A percentile compares a stretch with the other conserved stretches of the same genome.
phyloP scores from a whole-genome alignment of 2,113 vertebrate species.

The Jaculus jaculus region DNA sequence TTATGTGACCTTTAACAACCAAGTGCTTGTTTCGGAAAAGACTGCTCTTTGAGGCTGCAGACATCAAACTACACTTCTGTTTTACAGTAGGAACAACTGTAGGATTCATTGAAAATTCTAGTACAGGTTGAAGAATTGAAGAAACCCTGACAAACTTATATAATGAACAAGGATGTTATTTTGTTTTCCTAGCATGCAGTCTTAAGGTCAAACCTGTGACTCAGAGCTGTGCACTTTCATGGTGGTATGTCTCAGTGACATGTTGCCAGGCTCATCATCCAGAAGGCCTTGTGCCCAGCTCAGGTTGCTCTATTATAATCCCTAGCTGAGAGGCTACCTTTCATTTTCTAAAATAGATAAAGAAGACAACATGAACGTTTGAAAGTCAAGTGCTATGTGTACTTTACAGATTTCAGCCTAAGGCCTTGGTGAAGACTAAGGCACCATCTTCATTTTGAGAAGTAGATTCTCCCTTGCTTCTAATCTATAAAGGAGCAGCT shows the following conservation, averaged over 20 bases:
- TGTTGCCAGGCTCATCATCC: slow-evolving; percentile 30
- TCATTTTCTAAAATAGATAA: slow-evolving; percentile 43
- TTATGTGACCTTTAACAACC: slow-evolving; percentile 49
- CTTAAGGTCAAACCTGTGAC: slow-evolving; percentile 80
- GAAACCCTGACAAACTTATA: slow-evolving; percentile 32
- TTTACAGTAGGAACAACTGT: slow-evolving; percentile 25
- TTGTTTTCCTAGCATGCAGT: slow-evolving; percentile 56
- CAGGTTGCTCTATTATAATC: slow-evolving; percentile 66
- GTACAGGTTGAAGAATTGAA: not conserved
- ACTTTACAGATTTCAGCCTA: slow-evolving; percentile 6
- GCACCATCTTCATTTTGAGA: not conserved
- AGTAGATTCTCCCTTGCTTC: not conserved
- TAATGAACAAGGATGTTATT: not conserved
- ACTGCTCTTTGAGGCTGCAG: slow-evolving; percentile 2
- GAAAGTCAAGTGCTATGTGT: slow-evolving; percentile 18
- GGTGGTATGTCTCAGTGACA: slow-evolving; percentile 44
- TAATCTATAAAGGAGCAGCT: not conserved
- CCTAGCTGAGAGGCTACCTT: slow-evolving; percentile 42
- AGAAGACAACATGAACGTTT: slow-evolving; percentile 50
- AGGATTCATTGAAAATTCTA: slow-evolving; percentile 4
- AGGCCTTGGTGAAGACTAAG: not conserved
- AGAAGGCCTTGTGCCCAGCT: slow-evolving; percentile 42
- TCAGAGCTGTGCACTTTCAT: slow-evolving; percentile 69
- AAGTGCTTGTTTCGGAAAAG: slow-evolving; percentile 34
- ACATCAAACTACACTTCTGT: not conserved